phyloP scores from a whole-genome alignment of 2,797 vertebrate species.

The Phrynocephalus forsythii region DNA sequence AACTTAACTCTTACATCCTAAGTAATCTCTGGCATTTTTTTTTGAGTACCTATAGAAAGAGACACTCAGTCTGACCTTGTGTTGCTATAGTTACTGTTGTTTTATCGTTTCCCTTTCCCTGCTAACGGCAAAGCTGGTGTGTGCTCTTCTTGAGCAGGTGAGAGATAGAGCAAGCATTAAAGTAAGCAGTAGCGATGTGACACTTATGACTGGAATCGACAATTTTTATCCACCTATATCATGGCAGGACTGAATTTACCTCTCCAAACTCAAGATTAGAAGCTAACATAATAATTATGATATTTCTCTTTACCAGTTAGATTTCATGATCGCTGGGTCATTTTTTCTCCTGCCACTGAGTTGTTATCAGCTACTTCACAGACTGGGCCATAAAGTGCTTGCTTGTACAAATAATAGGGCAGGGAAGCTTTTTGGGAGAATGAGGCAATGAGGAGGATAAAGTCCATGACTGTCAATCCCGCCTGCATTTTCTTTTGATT shows the following conservation, averaged over 20 bases:
- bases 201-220: background rate
- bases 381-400: background rate
- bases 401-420: background rate
- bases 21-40: background rate
- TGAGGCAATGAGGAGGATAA: background rate
- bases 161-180: background rate
- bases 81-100: constrained; percentile 42
- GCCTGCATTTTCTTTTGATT: constrained; percentile 28
- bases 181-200: background rate
- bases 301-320: constrained; percentile 10
- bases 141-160: background rate
- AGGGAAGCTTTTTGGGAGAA: background rate
- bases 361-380: background rate
- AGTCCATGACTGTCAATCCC: background rate
- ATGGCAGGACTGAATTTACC: background rate
- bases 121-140: constrained; percentile 2
- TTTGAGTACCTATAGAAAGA: constrained; percentile 4
- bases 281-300: background rate
- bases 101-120: constrained; percentile 21
- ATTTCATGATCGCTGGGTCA: background rate
- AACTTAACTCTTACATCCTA: background rate
- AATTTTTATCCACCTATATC: background rate
- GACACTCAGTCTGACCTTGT: background rate
- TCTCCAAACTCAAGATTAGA: background rate
- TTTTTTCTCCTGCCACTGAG: background rate